phyloP scores from a whole-genome alignment of 1,140 invertebrate species.

The Cecropterus lyciades region DNA sequence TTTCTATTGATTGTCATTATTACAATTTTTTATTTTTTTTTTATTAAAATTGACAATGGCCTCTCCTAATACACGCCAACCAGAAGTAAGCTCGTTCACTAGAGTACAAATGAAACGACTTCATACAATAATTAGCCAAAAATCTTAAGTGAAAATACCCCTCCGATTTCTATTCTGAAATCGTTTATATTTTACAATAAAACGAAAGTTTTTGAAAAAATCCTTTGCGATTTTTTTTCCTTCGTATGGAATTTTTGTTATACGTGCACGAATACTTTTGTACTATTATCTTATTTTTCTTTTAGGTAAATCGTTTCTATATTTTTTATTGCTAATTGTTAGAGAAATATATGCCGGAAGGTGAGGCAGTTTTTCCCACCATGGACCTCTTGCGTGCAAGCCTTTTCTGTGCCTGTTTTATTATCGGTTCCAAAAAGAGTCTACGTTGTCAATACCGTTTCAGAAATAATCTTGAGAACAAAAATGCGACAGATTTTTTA shows the following conservation, averaged over 20 bases:
- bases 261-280: conserved; percentile 40
- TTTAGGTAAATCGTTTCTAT: conserved; percentile 45
- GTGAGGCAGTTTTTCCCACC: conserved; percentile 76
- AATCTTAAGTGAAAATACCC: conserved; percentile 26
- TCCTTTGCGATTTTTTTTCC: conserved; percentile 36
- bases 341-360: conserved; percentile 70
- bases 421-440: too few species aligned
- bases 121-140: conserved; percentile 43
- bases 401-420: neutral
- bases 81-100: conserved; percentile 17
- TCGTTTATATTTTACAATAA: conserved; percentile 39
- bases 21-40: too few species aligned
- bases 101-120: conserved; percentile 42
- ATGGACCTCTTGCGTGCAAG: conserved; percentile 40
- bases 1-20: too few species aligned
- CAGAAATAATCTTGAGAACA: too few species aligned
- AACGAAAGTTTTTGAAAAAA: neutral
- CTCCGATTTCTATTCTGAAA: conserved; percentile 35
- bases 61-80: conserved; percentile 9
- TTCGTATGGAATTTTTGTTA: conserved; percentile 34
- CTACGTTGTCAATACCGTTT: too few species aligned
- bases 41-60: too few species aligned
- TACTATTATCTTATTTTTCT: conserved; percentile 41
- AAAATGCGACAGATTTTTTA: too few species aligned
- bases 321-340: conserved; percentile 56